Percentiles rank a stretch among this genome's conserved stretches.
Evolutionary conservation across 2,888 invertebrate species (phyloP).

Genomic region (Autographa pulchrina): DNA sequence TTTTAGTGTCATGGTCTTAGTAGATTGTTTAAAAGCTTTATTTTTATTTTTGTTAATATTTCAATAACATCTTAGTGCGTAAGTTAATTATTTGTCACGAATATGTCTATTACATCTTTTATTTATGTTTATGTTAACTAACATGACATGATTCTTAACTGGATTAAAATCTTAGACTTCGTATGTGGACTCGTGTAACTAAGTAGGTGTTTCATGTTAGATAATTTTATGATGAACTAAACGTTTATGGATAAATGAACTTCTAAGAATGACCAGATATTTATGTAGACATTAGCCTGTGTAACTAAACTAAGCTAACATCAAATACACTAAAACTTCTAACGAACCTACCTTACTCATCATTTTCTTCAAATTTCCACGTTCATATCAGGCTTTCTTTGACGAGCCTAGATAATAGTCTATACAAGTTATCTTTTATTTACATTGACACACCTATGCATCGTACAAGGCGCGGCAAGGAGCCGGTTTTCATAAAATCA

Average conservation of each 20-base stretch:
- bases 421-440: conserved; percentile 45
- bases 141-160: too few relatives aligned
- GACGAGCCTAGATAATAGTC: conserved; percentile 20
- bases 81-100: too few relatives aligned
- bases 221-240: too few relatives aligned
- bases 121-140: too few relatives aligned
- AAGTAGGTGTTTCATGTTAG: too few relatives aligned
- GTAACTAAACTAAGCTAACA: conserved; percentile 16
- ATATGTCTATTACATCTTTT: too few relatives aligned
- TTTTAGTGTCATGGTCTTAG: conserved; percentile 19
- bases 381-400: conserved; percentile 35
- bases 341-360: conserved; percentile 21
- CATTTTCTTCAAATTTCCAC: conserved; percentile 24
- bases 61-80: too few relatives aligned
- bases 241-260: neutral
- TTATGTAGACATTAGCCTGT: neutral
- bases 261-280: neutral
- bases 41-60: neutral
- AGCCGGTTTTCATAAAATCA: conserved; percentile 61
- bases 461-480: conserved; percentile 31
- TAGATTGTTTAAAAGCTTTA: neutral
- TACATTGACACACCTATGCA: conserved; percentile 43
- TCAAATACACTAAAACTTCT: conserved; percentile 3
- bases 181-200: too few relatives aligned
- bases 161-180: too few relatives aligned